A percentile compares a stretch with the other conserved stretches of the same genome.
These are phyloP conservation scores for Taphrorychus bicolor DNA, from an alignment of 2,888 invertebrate genomes.

Conservation along the genomic window DNA sequence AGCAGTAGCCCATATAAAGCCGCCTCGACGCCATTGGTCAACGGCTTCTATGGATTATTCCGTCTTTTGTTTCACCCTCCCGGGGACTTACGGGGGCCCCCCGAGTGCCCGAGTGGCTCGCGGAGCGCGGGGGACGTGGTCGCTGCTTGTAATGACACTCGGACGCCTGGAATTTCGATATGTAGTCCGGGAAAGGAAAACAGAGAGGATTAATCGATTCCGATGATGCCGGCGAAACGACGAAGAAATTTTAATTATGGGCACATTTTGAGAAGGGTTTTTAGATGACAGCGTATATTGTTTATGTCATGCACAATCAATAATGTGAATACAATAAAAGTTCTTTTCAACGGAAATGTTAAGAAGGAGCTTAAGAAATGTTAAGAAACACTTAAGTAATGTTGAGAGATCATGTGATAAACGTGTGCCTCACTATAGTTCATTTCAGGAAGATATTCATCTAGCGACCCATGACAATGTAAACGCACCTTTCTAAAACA, in stretches of 20 bases:
- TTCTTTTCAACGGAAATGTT: too few relatives aligned
- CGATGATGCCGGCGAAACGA: neutral
- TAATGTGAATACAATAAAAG: too few relatives aligned
- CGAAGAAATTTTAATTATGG: neutral
- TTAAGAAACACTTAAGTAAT: too few relatives aligned
- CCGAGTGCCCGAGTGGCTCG: slow-evolving; percentile 42
- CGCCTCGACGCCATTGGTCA: slow-evolving; percentile 59
- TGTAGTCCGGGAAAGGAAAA: slow-evolving; percentile 24
- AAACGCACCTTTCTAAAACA: too few relatives aligned
- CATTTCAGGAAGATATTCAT: too few relatives aligned
- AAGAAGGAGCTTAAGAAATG: too few relatives aligned
- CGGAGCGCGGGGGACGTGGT: slow-evolving; percentile 55
- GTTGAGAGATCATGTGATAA: too few relatives aligned
- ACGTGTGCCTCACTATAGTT: too few relatives aligned
- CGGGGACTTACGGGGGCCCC: slow-evolving; percentile 1
- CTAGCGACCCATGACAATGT: too few relatives aligned
- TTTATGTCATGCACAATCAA: too few relatives aligned
- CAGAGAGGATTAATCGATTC: neutral
- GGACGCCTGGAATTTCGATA: slow-evolving; percentile 50
- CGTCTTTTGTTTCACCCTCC: slow-evolving; percentile 61
- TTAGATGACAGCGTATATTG: neutral
- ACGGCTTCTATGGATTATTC: slow-evolving; percentile 61
- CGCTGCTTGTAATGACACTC: slow-evolving; percentile 60
- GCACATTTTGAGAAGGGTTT: neutral
- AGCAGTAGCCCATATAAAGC: slow-evolving; percentile 39